Base-by-base conservation (phyloP, 1,140 invertebrate species). In the Leptonema lineaticorne region DNA sequence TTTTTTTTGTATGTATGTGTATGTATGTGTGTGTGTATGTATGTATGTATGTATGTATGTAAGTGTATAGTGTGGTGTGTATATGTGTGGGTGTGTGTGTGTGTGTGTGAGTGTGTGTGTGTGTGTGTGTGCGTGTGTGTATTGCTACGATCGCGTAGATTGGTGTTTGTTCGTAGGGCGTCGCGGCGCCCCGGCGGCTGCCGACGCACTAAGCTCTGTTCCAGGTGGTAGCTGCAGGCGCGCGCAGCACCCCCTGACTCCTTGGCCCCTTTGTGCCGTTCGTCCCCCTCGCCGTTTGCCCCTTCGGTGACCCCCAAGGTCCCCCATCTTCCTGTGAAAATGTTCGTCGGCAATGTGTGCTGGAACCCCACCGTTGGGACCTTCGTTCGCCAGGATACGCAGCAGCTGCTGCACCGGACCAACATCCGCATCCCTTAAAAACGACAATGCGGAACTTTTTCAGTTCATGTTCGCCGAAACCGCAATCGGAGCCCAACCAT, bases 111-210 rank as follows among this genome's bases (percentile, higher is more conserved):
- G 46, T 20, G 46, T 22, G 16, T 20, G 46, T 20, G 46, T 16
- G 41, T 46, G 7, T 4, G 41, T 16, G 41, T 46, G 41, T 9
- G 41, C 41, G 41, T 46, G 41, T 9, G 6, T 16, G 41, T 46
- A n/a, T 33, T 62, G 33, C 24, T 16, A n/a, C 14, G 11, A 14
- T 2, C 37, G 59, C 59, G 59, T 22, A 8, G 33, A 3, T 37
- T 18, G 20, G 59, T 45, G 29, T 60, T 3, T 22, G 8, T 24
- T 8, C 53, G 18, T n/a, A 6, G 18, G 59, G 59, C 59, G 37
- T 60, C 58, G 58, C 58, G 33, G 58, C 41, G 37, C 59, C 37
- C 22, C 59, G 59, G 59, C 59, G 59, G 59, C 59, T 46, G 59
- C 59, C 59, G 59, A 62, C 59, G 59, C 59, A 62, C 59, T 62